Evolutionary conservation across 2,797 vertebrate genomes (phyloP).

Genomic region (Smutsia temminckii): DNA sequence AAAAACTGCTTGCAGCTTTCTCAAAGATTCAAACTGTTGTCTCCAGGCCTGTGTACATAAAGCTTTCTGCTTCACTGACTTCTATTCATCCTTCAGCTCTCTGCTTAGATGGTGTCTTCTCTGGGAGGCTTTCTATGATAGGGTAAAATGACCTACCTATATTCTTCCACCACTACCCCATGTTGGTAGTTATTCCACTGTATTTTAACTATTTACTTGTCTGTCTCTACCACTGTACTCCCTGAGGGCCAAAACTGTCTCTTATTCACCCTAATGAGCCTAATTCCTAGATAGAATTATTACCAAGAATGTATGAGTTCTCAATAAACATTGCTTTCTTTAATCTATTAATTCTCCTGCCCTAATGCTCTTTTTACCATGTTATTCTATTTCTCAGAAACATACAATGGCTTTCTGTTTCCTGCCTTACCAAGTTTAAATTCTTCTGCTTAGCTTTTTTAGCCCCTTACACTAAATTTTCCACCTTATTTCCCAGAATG

Average conservation of each 20-base stretch:
- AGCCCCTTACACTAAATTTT: background rate
- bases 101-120: background rate
- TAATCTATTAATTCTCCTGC: background rate
- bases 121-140: background rate
- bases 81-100: background rate
- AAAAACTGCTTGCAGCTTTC: background rate
- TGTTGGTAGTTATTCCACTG: background rate
- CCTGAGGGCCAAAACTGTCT: background rate
- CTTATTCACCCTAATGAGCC: background rate
- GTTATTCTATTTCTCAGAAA: slow-evolving; percentile 8
- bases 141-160: background rate
- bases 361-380: background rate
- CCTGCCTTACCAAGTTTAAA: background rate
- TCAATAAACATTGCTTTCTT: background rate
- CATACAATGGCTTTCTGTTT: background rate
- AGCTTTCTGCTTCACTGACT: background rate
- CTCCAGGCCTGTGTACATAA: background rate
- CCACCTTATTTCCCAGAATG: background rate
- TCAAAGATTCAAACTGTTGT: background rate
- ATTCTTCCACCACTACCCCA: background rate
- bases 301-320: no score
- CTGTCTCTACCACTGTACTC: background rate
- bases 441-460: background rate
- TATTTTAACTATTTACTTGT: background rate
- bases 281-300: background rate